Evolutionary conservation across 1,140 invertebrate genomes (phyloP).

Genomic region (Manduca sexta): DNA sequence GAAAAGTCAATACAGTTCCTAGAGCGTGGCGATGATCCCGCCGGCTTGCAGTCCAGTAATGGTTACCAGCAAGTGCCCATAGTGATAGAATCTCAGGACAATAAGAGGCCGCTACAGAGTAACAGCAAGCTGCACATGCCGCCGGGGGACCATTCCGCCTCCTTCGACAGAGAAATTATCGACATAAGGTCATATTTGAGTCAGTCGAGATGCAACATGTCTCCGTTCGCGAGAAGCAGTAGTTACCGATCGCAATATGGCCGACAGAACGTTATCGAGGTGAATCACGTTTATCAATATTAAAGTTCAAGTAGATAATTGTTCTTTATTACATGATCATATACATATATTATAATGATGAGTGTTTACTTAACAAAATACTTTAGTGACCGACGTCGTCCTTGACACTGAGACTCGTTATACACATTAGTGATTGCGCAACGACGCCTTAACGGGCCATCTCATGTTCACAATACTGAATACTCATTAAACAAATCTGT

Average conservation of each 20-base stretch:
- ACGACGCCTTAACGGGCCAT: slow-evolving; percentile 2
- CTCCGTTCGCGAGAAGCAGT: slow-evolving; percentile 75
- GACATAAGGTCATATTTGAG: slow-evolving; percentile 80
- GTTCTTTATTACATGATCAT: background rate
- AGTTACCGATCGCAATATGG: slow-evolving; percentile 79
- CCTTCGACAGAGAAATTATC: slow-evolving; percentile 74
- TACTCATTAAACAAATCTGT: background rate
- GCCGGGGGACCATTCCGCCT: slow-evolving; percentile 33
- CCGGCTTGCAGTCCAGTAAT: slow-evolving; percentile 44
- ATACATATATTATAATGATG: too few species aligned
- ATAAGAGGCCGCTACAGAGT: slow-evolving; percentile 46
- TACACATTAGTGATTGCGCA: slow-evolving; percentile 2
- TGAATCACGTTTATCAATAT: slow-evolving; percentile 24
- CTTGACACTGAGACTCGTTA: slow-evolving; percentile 4
- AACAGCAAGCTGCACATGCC: slow-evolving; percentile 49
- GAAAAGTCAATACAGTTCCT: slow-evolving; percentile 57
- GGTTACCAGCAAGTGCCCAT: slow-evolving; percentile 78
- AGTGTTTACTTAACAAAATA: slow-evolving; percentile 5
- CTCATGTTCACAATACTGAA: background rate
- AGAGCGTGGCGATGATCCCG: slow-evolving; percentile 35
- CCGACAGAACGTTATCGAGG: slow-evolving; percentile 61
- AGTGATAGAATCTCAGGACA: slow-evolving; percentile 76
- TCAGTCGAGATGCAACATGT: slow-evolving; percentile 79
- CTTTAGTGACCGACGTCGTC: background rate
- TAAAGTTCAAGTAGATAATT: background rate